Evolutionary conservation across 2,888 invertebrate genomes (phyloP).

Genomic region (Caenorhabditis afra): DNA sequence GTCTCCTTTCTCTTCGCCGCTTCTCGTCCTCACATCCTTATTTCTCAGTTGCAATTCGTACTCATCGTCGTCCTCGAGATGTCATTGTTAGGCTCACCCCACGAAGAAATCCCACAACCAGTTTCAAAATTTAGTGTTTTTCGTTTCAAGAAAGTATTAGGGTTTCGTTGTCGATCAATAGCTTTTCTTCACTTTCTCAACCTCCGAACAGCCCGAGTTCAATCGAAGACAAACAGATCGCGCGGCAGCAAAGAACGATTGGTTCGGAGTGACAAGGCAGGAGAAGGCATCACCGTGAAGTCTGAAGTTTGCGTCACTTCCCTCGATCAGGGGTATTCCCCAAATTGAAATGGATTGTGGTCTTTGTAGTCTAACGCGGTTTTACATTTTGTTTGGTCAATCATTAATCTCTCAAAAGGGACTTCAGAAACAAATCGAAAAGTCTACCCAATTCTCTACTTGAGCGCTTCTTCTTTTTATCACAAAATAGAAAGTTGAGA

Average conservation of each 20-base stretch:
- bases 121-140: neutral
- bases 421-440: no score
- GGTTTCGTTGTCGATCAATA: neutral
- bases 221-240: neutral
- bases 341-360: no score
- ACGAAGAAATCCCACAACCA: neutral
- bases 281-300: neutral
- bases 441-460: no score
- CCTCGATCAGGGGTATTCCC: no score
- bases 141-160: neutral
- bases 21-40: conserved; percentile 7
- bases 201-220: neutral
- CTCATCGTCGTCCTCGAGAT: neutral
- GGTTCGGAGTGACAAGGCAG: neutral
- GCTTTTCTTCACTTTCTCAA: neutral
- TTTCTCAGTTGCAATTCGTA: conserved; percentile 2
- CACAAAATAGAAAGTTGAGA: conserved; percentile 15
- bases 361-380: no score
- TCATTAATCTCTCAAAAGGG: no score
- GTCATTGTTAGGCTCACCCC: neutral
- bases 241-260: conserved; percentile 3
- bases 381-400: no score
- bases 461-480: conserved; percentile 7
- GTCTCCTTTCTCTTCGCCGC: neutral
- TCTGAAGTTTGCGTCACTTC: no score